Conservation (phyloP, 2,113 vertebrate species). For the Sturnira hondurensis region DNA sequence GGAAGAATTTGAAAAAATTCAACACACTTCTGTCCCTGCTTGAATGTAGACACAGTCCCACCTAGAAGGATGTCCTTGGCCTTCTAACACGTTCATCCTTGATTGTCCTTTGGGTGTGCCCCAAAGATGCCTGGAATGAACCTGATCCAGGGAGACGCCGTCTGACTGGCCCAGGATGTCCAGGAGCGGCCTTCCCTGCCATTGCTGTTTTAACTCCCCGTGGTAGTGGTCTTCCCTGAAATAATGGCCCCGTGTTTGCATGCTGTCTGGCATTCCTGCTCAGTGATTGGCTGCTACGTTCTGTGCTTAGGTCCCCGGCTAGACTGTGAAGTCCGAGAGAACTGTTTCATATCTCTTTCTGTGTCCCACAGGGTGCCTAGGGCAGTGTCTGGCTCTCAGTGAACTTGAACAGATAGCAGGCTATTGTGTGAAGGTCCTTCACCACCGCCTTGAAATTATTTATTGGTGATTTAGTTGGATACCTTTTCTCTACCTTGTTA, state of each 20-base stretch:
- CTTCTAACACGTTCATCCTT: neutral
- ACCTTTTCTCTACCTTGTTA: neutral
- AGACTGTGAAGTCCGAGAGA: neutral
- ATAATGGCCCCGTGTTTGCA: fast-evolving
- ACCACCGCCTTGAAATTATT: neutral
- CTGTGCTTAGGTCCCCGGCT: neutral
- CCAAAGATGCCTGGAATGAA: neutral
- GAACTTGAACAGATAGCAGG: neutral
- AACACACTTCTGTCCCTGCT: neutral
- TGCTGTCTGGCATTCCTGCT: neutral
- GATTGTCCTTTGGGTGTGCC: neutral
- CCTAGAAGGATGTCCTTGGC: neutral
- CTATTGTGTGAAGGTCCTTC: no score
- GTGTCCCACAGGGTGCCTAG: neutral
- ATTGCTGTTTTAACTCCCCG: neutral
- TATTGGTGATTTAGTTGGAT: neutral
- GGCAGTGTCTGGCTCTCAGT: neutral
- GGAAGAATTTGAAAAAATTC: neutral
- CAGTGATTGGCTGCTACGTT: neutral
- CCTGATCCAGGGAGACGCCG: neutral
- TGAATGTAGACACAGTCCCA: neutral
- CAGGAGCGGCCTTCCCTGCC: neutral
- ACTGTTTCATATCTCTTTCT: neutral
- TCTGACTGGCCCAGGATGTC: neutral
- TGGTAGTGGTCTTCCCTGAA: neutral